Percentiles rank a stretch among this genome's conserved stretches.
Conservation (phyloP, 2,797 vertebrate species). For the Pseudochirops cupreus region DNA sequence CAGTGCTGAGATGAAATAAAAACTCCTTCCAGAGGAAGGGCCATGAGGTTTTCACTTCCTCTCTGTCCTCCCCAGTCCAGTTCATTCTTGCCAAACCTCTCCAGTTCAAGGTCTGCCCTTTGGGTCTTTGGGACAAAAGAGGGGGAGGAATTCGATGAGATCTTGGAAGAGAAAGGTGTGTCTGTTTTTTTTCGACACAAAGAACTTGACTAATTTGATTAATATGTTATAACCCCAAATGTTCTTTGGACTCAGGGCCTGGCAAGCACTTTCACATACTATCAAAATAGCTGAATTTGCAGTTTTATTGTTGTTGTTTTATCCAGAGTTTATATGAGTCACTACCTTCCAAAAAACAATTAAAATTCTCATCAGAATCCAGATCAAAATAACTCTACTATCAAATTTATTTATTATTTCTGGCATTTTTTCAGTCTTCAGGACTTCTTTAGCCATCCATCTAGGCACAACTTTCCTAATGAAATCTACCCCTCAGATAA, state of each 20-base stretch:
- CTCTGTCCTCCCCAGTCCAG: not conserved
- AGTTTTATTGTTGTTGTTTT: constrained; percentile 64
- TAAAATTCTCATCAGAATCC: constrained; percentile 64
- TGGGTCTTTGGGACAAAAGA: not conserved
- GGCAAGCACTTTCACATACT: constrained; percentile 54
- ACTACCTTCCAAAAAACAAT: constrained; percentile 62
- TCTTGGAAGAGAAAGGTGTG: constrained; percentile 36
- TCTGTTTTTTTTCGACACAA: constrained; percentile 33
- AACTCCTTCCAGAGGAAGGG: constrained; percentile 44
- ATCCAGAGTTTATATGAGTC: constrained; percentile 68
- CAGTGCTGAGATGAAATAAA: not conserved
- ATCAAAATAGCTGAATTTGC: constrained; percentile 68
- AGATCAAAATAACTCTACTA: constrained; percentile 61
- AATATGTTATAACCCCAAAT: constrained; percentile 62
- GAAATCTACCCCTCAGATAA: constrained; percentile 69
- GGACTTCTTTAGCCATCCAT: constrained; percentile 61
- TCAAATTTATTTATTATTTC: constrained; percentile 71
- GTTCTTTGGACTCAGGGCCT: constrained; percentile 62
- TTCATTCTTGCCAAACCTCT: not conserved
- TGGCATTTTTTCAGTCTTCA: constrained; percentile 53
- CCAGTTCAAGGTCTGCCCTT: not conserved
- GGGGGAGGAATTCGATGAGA: constrained; percentile 8
- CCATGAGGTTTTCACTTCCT: not conserved
- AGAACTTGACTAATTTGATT: constrained; percentile 25
- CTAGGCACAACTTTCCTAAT: constrained; percentile 62